Conservation (phyloP, 2,888 invertebrate genomes). For the Lithophane socia region DNA sequence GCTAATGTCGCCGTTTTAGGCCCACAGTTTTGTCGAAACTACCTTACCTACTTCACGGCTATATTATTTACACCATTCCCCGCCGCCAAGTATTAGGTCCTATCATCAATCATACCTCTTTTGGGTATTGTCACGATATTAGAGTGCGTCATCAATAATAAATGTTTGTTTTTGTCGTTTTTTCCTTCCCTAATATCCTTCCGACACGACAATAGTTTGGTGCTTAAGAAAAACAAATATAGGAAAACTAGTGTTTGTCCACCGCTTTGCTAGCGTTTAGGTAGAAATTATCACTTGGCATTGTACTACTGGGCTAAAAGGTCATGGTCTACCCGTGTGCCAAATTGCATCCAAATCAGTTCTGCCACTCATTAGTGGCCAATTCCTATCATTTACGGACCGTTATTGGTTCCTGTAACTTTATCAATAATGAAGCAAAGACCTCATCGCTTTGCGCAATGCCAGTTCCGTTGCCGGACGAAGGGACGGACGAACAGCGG, state of each 20-base stretch:
- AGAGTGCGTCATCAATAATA: conserved; percentile 67
- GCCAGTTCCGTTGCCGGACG: too few species aligned
- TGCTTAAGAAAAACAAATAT: not conserved
- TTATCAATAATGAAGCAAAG: too few species aligned
- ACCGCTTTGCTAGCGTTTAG: not conserved
- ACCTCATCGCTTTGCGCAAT: too few species aligned
- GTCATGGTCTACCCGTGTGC: not conserved
- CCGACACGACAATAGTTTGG: not conserved
- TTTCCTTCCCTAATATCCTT: not conserved
- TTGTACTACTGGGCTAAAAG: not conserved
- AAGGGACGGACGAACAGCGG: too few species aligned
- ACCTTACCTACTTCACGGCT: conserved; percentile 12
- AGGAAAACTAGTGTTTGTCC: not conserved
- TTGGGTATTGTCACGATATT: conserved; percentile 62
- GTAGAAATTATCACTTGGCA: too few species aligned
- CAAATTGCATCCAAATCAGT: not conserved
- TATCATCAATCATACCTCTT: conserved; percentile 70
- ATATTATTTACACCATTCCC: conserved; percentile 61
- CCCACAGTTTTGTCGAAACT: conserved; percentile 31
- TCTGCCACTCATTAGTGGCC: too few species aligned
- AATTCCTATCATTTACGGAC: too few species aligned
- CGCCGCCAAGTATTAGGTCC: conserved; percentile 56
- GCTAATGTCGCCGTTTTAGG: too few species aligned
- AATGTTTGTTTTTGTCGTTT: conserved; percentile 33
- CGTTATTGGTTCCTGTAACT: too few species aligned